Conservation (phyloP, 2,113 vertebrate species). For the Tragelaphus buxtoni region DNA sequence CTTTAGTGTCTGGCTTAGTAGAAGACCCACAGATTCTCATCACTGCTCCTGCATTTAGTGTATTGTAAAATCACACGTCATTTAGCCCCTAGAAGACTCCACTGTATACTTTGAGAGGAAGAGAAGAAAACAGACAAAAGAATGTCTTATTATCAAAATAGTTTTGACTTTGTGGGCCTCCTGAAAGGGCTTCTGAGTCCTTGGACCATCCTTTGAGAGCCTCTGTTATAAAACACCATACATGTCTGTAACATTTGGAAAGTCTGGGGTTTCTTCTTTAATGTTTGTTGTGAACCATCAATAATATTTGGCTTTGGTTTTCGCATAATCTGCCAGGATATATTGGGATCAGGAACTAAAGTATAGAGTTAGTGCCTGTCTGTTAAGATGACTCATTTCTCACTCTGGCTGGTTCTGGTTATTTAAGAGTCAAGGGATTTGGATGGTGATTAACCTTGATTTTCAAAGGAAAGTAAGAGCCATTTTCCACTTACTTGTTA, state of each 20-base stretch:
- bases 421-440: background rate
- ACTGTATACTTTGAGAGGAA: background rate
- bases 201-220: background rate
- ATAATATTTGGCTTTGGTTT: background rate
- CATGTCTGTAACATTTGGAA: background rate
- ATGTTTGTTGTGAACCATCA: background rate
- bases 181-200: background rate
- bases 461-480: background rate
- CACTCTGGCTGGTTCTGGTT: background rate
- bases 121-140: background rate
- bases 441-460: background rate
- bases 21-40: background rate
- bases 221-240: background rate
- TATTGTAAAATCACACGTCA: background rate
- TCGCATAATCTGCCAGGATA: background rate
- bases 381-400: background rate
- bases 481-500: background rate
- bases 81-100: background rate
- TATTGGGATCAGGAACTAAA: background rate
- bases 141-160: background rate
- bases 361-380: background rate
- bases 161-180: background rate
- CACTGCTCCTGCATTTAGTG: background rate
- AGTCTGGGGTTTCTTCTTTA: background rate
- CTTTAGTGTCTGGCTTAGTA: background rate